Conservation (phyloP, 2,797 vertebrate genomes). For the Enoplosus armatus region DNA sequence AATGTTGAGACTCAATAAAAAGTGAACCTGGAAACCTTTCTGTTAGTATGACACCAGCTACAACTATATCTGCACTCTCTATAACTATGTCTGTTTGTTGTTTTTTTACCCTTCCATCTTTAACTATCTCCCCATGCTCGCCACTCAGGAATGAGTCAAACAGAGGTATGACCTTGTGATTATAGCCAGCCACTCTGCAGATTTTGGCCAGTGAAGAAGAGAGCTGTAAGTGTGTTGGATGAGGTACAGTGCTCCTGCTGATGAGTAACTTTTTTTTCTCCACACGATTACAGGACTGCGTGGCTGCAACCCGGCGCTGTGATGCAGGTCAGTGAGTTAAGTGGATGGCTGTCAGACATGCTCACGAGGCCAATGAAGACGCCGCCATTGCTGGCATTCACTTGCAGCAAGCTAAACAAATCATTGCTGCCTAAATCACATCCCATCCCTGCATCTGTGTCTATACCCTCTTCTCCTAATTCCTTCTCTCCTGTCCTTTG, state of each 20-base stretch:
- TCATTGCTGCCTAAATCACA: constrained; percentile 30
- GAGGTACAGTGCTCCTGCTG: constrained; percentile 28
- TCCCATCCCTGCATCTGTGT: constrained; percentile 4
- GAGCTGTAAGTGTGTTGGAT: constrained; percentile 28
- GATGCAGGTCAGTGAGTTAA: constrained; percentile 68
- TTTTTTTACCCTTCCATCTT: neutral
- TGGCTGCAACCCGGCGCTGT: constrained; percentile 31
- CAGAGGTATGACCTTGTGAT: constrained; percentile 20
- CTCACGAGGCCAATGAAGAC: constrained; percentile 37
- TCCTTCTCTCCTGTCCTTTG: constrained; percentile 12
- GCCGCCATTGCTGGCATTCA: constrained; percentile 21
- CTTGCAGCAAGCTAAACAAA: constrained; percentile 30
- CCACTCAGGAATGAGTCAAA: neutral
- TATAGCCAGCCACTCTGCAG: constrained; percentile 1
- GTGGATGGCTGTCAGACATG: constrained; percentile 65
- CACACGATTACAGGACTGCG: constrained; percentile 49
- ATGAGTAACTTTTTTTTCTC: constrained; percentile 47
- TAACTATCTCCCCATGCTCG: neutral
- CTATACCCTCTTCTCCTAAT: constrained; percentile 2
- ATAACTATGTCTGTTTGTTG: neutral
- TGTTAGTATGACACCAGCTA: neutral
- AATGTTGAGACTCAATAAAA: neutral
- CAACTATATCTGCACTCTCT: neutral
- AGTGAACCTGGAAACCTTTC: neutral
- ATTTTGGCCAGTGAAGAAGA: constrained; percentile 9